phyloP scores from a whole-genome alignment of 2,888 invertebrate genomes.

The Shargacucullia verbasci region DNA sequence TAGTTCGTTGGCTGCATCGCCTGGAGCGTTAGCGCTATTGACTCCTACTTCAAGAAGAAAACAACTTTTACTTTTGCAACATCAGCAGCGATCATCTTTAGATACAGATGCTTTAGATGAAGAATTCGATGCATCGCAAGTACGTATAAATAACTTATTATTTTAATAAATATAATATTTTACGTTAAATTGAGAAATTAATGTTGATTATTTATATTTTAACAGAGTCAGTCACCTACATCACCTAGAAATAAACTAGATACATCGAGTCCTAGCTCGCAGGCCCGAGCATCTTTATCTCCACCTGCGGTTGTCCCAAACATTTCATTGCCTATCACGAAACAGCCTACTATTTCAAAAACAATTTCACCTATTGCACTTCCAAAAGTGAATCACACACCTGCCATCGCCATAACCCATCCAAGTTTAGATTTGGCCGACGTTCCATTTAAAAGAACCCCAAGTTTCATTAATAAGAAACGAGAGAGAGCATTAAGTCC shows the following conservation, averaged over 20 bases:
- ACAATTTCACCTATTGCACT: slow-evolving; percentile 69
- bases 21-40: slow-evolving; percentile 89
- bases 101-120: slow-evolving; percentile 95
- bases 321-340: slow-evolving; percentile 81
- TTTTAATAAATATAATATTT: slow-evolving; percentile 6
- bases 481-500: slow-evolving; percentile 86
- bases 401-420: slow-evolving; percentile 90
- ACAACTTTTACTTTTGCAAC: slow-evolving; percentile 93
- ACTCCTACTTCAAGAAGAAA: slow-evolving; percentile 95
- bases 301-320: slow-evolving; percentile 85
- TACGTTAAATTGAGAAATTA: too few relatives aligned
- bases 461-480: slow-evolving; percentile 86
- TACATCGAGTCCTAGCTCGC: slow-evolving; percentile 76
- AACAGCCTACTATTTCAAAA: slow-evolving; percentile 83
- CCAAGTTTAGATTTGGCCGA: slow-evolving; percentile 86
- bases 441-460: slow-evolving; percentile 84
- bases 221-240: slow-evolving; percentile 86
- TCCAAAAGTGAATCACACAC: slow-evolving; percentile 79
- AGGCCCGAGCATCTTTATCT: slow-evolving; percentile 79
- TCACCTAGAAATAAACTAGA: slow-evolving; percentile 87
- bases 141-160: slow-evolving; percentile 47
- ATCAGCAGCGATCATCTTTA: slow-evolving; percentile 95
- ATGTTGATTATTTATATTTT: slow-evolving; percentile 23
- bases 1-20: slow-evolving; percentile 86
- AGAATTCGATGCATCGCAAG: slow-evolving; percentile 91